Percentiles rank a stretch among this genome's conserved stretches.
These are phyloP conservation scores for Belgica antarctica DNA, from an alignment of 2,888 invertebrate genomes.

Conservation along the genomic window DNA sequence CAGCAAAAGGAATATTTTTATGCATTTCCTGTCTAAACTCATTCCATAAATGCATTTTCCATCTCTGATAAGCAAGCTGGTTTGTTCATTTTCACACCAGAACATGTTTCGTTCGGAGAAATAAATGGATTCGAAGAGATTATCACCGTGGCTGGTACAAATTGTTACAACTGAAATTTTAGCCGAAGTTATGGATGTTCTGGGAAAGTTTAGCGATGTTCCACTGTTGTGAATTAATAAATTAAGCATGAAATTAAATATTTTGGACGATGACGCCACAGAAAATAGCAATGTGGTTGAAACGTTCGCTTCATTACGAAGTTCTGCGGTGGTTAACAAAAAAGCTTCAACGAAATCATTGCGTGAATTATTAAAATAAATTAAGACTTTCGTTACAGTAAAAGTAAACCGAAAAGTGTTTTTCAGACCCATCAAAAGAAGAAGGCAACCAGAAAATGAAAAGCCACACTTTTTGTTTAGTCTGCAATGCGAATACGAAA, in stretches of 20 bases:
- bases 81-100: neutral
- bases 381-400: conserved; percentile 11
- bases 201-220: neutral
- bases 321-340: neutral
- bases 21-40: neutral
- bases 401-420: neutral
- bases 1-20: too few species aligned
- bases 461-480: neutral
- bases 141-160: conserved; percentile 22
- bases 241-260: neutral
- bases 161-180: too few species aligned
- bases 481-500: conserved; percentile 40
- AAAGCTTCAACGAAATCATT: conserved; percentile 13
- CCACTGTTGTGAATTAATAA: neutral
- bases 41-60: neutral
- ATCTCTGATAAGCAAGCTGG: neutral
- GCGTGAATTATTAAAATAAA: conserved; percentile 8
- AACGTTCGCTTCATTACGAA: too few species aligned
- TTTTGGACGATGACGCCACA: neutral
- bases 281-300: neutral
- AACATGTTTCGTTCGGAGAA: neutral
- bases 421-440: neutral
- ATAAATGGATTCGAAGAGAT: conserved; percentile 1
- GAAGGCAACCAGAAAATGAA: conserved; percentile 11
- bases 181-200: too few species aligned